Evolutionary conservation across 2,797 vertebrate species (phyloP), one percentile per base, ranked within the genome.

Genomic region (Borostomias antarcticus): DNA sequence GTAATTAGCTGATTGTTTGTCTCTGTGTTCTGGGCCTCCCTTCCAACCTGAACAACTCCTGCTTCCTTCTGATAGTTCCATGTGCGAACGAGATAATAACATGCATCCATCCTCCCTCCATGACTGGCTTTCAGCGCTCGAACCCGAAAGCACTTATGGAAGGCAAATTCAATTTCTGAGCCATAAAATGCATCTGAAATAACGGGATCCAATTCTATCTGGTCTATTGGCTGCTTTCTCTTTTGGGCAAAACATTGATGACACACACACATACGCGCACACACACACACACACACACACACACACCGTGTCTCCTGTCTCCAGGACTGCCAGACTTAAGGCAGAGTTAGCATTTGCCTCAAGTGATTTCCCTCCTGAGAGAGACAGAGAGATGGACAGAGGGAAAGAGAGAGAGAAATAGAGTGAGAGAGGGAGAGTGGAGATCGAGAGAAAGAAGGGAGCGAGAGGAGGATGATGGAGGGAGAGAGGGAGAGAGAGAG

Each of bases 151-250:
- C 35, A 72, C 69, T 64, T 74, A 62, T 47, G 66, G 54, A 68
- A 63, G 70, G 60, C 45, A 77, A 76, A 82, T 74, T 78, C 61
- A 62, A 78, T 76, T 76, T 76, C 17, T 43, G 47, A 69, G 62
- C 72, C 73, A 74, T 69, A 58, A 74, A 72, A 79, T 66, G 61
- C 68, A 68, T 66, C 59, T 66, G 62, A 63, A 72, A 76, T 72
- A 76, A 74, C 69, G 48, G 71, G 68, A 68, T 75, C 59, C 54
- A 71, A 76, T 82, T 74, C 58, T 59, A 40, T 32, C 58, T 72
- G 56, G 62, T 74, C 67, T 64, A 35, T 37, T 56, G 33, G 1
- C 64, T 43, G 53, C 64, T 19, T 51, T 53, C 50, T 70, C 58
- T 66, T 77, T 74, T 56, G 69, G 68, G 59, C 68, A 69, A 62